Evolutionary conservation across 2,113 vertebrate genomes (phyloP), one percentile per base, ranked within the genome.

Genomic region (Sorex fumeus): DNA sequence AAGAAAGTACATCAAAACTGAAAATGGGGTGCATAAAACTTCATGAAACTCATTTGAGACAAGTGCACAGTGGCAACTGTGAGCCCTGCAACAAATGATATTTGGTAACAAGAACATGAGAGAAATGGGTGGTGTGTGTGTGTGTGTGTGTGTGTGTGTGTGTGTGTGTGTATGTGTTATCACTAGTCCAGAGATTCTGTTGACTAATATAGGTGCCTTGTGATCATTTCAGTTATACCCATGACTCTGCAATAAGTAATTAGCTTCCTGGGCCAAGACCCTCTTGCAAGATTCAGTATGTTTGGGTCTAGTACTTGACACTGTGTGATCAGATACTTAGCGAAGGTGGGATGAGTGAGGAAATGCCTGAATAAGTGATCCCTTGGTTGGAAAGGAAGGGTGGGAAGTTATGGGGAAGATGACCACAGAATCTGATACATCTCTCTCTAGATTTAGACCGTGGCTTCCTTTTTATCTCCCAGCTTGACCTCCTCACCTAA

Each of bases 11-110:
- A 76, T 76, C n/a, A 75, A 89, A 87, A 64, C 90, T 95, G 66
- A 21, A 87, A 90, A 91, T 82, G 27, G 85, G 67, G 87, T 71
- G n/a, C 91, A 43, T 91, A 76, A 91, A 94, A 90, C 69, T 86
- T 94, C 30, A 2, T 79, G 64, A 88, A 84, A 77, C 47, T n/a
- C 75, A 90, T 90, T 71, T 74, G 80, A 87, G 80, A 30, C 64
- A 93, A 83, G 71, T 74, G 8, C 21, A 2, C n/a, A 7, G 4
- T 66, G 72, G 19, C n/a, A 60, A 27, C 32, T 5, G 25, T 70
- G 28, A 82, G 25, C 8, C 6, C 5, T 62, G 4, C 3, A 30
- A 23, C 4, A 4, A 4, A 27, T 34, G 16, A 75, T 34, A 47
- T 16, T 28, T 94, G 40, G 18, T 53, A 76, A 43, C 53, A 53